Percentiles rank a stretch among this genome's conserved stretches.
Evolutionary conservation across 2,888 invertebrate genomes (phyloP).

Genomic region (Drosophila parthenogenetica): DNA sequence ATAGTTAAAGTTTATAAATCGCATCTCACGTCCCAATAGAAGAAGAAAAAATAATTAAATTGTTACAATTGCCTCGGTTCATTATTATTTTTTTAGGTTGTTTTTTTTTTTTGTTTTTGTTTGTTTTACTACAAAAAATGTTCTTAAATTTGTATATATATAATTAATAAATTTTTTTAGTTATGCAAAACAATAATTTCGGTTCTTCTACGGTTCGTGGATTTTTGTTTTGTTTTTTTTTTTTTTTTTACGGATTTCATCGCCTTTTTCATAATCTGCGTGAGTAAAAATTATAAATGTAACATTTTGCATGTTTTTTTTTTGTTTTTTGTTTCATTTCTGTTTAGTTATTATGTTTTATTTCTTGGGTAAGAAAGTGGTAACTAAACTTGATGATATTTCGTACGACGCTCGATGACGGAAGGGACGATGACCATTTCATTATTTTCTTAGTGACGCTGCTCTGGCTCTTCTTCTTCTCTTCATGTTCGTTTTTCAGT

Average conservation of each 20-base stretch:
- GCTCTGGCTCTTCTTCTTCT: slow-evolving; percentile 43
- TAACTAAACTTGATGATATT: slow-evolving; percentile 73
- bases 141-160: slow-evolving; percentile 60
- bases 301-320: slow-evolving; percentile 23
- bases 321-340: slow-evolving; percentile 16
- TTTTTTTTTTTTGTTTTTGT: slow-evolving; percentile 28
- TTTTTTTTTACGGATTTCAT: slow-evolving; percentile 52
- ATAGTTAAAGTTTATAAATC: slow-evolving; percentile 51
- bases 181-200: slow-evolving; percentile 76
- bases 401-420: slow-evolving; percentile 67
- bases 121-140: slow-evolving; percentile 62
- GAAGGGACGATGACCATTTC: slow-evolving; percentile 72
- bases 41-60: slow-evolving; percentile 49
- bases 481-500: slow-evolving; percentile 8
- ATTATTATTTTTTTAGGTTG: slow-evolving; percentile 46
- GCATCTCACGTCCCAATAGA: slow-evolving; percentile 47
- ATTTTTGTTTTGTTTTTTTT: slow-evolving; percentile 40
- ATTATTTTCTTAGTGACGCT: slow-evolving; percentile 58
- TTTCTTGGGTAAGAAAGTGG: slow-evolving; percentile 60
- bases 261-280: slow-evolving; percentile 47
- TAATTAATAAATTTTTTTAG: slow-evolving; percentile 71
- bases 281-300: slow-evolving; percentile 57
- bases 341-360: slow-evolving; percentile 43
- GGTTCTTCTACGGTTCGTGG: slow-evolving; percentile 34
- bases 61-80: slow-evolving; percentile 59